Base-by-base conservation (phyloP, 2,888 invertebrate species). In the Fabriciana adippe region DNA sequence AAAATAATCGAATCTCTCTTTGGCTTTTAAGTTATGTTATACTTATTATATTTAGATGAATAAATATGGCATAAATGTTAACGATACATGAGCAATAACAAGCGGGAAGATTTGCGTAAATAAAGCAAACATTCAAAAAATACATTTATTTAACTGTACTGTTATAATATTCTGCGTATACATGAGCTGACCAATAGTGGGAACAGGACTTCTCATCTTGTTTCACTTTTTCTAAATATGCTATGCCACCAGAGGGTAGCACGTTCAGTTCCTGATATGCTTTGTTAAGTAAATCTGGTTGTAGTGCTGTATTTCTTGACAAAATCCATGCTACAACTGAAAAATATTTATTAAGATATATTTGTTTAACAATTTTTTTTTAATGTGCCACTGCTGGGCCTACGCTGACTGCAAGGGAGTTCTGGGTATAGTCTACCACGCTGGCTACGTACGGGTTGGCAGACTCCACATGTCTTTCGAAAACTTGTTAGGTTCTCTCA, bases 261-360 rank as follows among this genome's bases (percentile, higher is more conserved):
- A 75, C 68, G 62, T 83, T 86, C n/a, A 92, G 72, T 26, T 81
- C 80, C 4, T 66, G 21, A 11, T 79, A 74, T 0, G 84, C 85
- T 67, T 69, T 72, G 0, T 73, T 72, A 1, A 83, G 72, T 0
- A 78, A 66, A 1, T 83, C 83, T 0, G 78, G 70, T 3, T 79
- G 47, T 5, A 92, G 64, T 0, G 72, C 77, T 6, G 74, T 70
- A 0, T 76, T 73, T 64, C 92, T 79, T 53, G 92, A 88, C 0
- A 92, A 70, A 18, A 92, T 86, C 91, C 91, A 92, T 0, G 88
- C 90, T 77, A 84, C 72, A 75, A 89, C 92, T 92, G 77, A 65
- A 74, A 76, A 55, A 53, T 41, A 66, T 67, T 15, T 62, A n/a
- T 16, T 3, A 45, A 45, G 57, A 53, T 11, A 47, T 56, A 55